A percentile compares a stretch with the other conserved stretches of the same genome.
phyloP scores from a whole-genome alignment of 2,888 invertebrate genomes.

The Rhaphigaster nebulosa region DNA sequence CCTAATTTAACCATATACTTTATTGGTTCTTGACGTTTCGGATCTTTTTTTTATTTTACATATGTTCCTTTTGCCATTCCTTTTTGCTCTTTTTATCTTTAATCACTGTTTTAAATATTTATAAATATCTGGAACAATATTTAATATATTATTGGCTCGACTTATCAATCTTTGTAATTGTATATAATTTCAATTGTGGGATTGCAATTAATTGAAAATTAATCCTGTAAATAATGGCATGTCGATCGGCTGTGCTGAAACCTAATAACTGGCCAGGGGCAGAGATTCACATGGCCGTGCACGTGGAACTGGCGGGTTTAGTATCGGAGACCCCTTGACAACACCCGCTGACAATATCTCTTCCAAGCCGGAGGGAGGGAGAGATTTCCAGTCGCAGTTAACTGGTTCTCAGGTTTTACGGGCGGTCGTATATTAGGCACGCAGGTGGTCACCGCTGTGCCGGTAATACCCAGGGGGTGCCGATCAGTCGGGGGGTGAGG shows the following conservation, averaged over 20 bases:
- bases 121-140: no score
- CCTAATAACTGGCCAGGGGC: not conserved
- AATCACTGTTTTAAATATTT: no score
- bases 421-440: conserved; percentile 30
- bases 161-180: no score
- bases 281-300: not conserved
- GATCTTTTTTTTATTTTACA: no score
- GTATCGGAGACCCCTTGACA: not conserved
- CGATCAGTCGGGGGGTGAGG: not conserved
- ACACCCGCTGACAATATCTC: conserved; percentile 42
- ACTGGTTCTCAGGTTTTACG: conserved; percentile 43
- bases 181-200: no score
- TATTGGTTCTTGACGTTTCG: no score
- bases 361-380: not conserved
- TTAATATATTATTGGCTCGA: no score
- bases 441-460: conserved; percentile 23
- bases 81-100: no score
- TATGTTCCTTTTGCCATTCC: no score
- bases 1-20: no score
- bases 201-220: no score
- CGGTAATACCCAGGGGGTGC: conserved; percentile 28
- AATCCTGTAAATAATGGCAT: no score
- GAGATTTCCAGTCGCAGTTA: conserved; percentile 43
- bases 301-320: not conserved
- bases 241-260: not conserved